Evolutionary conservation across 1,140 invertebrate genomes (phyloP).

Genomic region (Cydia amplana): DNA sequence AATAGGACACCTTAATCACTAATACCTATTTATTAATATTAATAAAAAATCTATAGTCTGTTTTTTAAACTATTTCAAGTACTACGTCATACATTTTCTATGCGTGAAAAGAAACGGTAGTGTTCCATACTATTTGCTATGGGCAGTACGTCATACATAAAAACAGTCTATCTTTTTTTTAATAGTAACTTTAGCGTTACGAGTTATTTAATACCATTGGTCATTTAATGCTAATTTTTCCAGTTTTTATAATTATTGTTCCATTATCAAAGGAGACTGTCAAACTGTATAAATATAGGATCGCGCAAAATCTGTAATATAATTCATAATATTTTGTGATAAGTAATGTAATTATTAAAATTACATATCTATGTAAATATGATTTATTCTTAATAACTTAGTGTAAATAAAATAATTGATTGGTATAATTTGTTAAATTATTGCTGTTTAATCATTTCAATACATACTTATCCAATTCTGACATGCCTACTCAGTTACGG

Average conservation of each 20-base stretch:
- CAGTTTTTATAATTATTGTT: slow-evolving; percentile 2
- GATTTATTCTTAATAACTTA: slow-evolving; percentile 26
- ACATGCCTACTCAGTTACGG: background rate
- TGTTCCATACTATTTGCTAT: too few species aligned
- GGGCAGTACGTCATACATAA: too few species aligned
- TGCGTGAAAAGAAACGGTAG: too few species aligned
- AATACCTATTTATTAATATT: background rate
- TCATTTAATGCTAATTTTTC: background rate
- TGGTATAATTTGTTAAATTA: background rate
- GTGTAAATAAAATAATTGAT: slow-evolving; percentile 25
- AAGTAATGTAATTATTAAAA: slow-evolving; percentile 44
- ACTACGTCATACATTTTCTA: too few species aligned
- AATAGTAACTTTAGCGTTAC: too few species aligned
- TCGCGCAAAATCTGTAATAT: slow-evolving; percentile 34
- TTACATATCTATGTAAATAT: slow-evolving; percentile 46
- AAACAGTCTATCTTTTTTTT: too few species aligned
- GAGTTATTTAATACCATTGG: too few species aligned
- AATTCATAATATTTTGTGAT: slow-evolving; percentile 50
- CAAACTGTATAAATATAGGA: slow-evolving; percentile 37
- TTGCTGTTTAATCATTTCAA: slow-evolving; percentile 24
- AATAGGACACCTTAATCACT: background rate
- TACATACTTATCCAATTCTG: background rate
- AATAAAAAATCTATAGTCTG: background rate
- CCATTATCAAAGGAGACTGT: slow-evolving; percentile 9
- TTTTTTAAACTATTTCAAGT: too few species aligned